Evolutionary conservation across 2,888 invertebrate species (phyloP), one percentile per base, ranked within the genome.

Genomic region (Alviniconcha strummeri): DNA sequence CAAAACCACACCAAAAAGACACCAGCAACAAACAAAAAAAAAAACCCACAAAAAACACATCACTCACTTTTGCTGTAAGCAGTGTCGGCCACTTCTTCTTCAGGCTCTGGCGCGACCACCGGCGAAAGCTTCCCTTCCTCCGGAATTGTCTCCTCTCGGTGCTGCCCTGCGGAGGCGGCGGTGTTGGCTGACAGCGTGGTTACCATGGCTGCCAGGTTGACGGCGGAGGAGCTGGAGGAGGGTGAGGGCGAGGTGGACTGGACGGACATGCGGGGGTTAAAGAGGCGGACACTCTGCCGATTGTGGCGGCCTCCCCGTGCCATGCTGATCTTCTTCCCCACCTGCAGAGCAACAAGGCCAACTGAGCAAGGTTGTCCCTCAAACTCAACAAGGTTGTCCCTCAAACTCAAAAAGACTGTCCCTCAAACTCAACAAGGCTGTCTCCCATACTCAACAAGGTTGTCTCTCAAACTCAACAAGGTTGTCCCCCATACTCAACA

Each of bases 51-150:
- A 8, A 8, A 60, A 8, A 60, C 60, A n/a, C 52, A 72, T 2
- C 69, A 8, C 88, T 80, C 83, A 89, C 90, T 89, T 86, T 87
- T 88, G 83, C 86, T 90, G 52, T 88, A 86, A 2, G 87, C 83
- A 4, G 86, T 85, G 54, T 88, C 89, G 19, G 87, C 87, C 56
- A 87, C 88, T 52, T 89, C 88, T 11, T 85, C 77, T 54, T 83
- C 78, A 78, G 52, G 64, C 15, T 19, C 52, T 3, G 78, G 6
- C 6, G n/a, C 57, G 52, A 60, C 64, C 7, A 15, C 52, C 1
- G 78, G 64, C 6, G 64, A 60, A 13, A 60, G 17, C 19, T 71
- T 76, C 69, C 77, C 77, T 55, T 82, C 82, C 55, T 82, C 82
- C 5, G 55, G 82, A 9, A 82, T 82, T 13, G 82, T 77, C n/a